Evolutionary conservation across 2,113 vertebrate species (phyloP).

Genomic region (Clarias batrachus): DNA sequence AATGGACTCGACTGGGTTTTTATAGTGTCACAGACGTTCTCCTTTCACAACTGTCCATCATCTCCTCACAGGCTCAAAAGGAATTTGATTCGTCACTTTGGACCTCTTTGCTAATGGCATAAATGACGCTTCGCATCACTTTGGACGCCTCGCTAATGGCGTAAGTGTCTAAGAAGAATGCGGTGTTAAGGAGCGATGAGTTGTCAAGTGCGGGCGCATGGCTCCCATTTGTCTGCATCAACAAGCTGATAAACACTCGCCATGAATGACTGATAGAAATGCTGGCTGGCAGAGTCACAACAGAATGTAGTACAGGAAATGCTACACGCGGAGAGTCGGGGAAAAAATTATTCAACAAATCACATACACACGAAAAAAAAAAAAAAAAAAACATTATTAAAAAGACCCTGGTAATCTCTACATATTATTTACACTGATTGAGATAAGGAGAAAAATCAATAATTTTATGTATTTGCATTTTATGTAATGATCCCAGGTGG

Average conservation of each 20-base stretch:
- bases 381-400: not conserved
- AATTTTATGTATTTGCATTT: too few relatives aligned
- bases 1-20: not conserved
- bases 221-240: slow-evolving; percentile 23
- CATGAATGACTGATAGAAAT: slow-evolving; percentile 29
- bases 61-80: not conserved
- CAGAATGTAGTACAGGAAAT: slow-evolving; percentile 24
- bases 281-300: not conserved
- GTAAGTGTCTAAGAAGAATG: slow-evolving; percentile 23
- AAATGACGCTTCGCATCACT: not conserved
- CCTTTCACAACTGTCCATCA: slow-evolving; percentile 14
- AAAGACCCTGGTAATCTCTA: not conserved
- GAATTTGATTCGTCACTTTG: slow-evolving; percentile 12
- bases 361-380: not conserved
- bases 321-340: not conserved
- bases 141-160: slow-evolving; percentile 8
- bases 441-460: not conserved
- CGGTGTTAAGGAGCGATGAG: slow-evolving; percentile 24
- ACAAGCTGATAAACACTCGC: not conserved
- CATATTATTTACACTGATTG: not conserved
- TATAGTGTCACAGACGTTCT: not conserved
- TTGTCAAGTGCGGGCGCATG: slow-evolving; percentile 13
- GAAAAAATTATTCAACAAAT: not conserved
- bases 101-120: not conserved
- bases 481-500: too few relatives aligned